These are phyloP conservation scores for Acipenser ruthenus DNA, from an alignment of 2,797 vertebrate species.

Conservation along the genomic window DNA sequence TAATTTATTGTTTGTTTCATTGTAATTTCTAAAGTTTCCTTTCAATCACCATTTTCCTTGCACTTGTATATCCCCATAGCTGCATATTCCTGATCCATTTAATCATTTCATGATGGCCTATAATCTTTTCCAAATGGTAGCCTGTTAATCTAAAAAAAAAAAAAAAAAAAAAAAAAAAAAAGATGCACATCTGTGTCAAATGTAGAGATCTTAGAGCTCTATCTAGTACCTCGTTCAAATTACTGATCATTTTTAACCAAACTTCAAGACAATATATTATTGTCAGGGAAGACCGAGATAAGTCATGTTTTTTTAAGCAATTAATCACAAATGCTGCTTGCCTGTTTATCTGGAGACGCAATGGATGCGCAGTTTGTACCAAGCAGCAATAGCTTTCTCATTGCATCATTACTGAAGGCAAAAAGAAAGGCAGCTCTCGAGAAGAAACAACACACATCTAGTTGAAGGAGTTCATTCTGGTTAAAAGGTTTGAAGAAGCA, in stretches of 20 bases:
- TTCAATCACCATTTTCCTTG: conserved; percentile 16
- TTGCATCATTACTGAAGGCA: conserved; percentile 56
- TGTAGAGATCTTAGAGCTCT: conserved; percentile 30
- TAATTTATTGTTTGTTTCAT: background rate
- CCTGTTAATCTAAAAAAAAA: conserved; percentile 26
- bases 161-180: conserved; percentile 24
- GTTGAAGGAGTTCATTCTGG: conserved; percentile 31
- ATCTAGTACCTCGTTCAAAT: conserved; percentile 31
- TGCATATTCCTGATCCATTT: conserved; percentile 25
- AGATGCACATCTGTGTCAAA: conserved; percentile 53
- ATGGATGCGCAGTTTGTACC: conserved; percentile 49
- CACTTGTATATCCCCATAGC: conserved; percentile 4
- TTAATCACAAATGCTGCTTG: conserved; percentile 54
- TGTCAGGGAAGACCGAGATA: conserved; percentile 40
- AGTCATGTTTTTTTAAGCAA: conserved; percentile 50
- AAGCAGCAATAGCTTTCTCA: conserved; percentile 55
- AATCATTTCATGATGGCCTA: conserved; percentile 40
- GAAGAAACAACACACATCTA: conserved; percentile 19
- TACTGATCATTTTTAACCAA: conserved; percentile 46
- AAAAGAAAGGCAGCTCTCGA: conserved; percentile 34
- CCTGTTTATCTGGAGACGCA: conserved; percentile 68
- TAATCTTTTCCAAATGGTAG: conserved; percentile 51
- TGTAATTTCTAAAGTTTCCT: conserved; percentile 18
- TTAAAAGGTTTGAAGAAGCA: conserved; percentile 10
- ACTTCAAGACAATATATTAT: conserved; percentile 23